Base-by-base conservation (phyloP, 2,888 invertebrate species). In the Harmothoe impar region DNA sequence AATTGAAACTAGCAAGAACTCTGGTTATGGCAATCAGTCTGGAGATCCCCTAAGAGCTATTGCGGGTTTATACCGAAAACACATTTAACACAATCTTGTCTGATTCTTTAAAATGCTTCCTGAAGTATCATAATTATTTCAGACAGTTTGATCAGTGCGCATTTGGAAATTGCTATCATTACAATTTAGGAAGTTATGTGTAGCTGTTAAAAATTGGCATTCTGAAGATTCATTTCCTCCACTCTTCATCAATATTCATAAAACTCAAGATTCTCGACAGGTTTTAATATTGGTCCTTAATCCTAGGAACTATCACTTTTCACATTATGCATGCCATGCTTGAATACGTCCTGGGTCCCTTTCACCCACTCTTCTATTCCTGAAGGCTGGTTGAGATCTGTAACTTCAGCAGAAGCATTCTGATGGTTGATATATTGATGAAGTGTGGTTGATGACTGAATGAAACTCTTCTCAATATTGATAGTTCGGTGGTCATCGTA, bases 341-440 rank as follows among this genome's bases (percentile, higher is more conserved):
- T n/a, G 20, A 62, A 62, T n/a, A n/a, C 62, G 15, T 20, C 20
- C 15, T 62, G 20, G 43, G 62, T 20, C 62, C 62, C 20, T 62
- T 62, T 62, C 3, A 62, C 15, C 62, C 62, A 62, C 62, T n/a
- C 62, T 62, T 62, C 62, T 62, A n/a, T 62, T 62, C 43, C 43
- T 43, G 43, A 62, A 62, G 62, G 23, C 20, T 62, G 62, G 20
- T 62, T 62, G 62, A 62, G 62, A 62, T 62, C 62, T 62, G 20
- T n/a, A 5, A 62, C 23, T n/a, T 20, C 62, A 62, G 62, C 62
- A 62, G 62, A 62, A 62, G 43, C 43, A 62, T 20, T n/a, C 62
- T 62, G 62, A 62, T 62, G 62, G 62, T n/a, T 62, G 62, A 62
- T n/a, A n/a, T n/a, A 1, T n/a, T 62, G 62, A 15, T 62, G 62